Evolutionary conservation across 2,113 vertebrate species (phyloP).

Genomic region (Podiceps cristatus): DNA sequence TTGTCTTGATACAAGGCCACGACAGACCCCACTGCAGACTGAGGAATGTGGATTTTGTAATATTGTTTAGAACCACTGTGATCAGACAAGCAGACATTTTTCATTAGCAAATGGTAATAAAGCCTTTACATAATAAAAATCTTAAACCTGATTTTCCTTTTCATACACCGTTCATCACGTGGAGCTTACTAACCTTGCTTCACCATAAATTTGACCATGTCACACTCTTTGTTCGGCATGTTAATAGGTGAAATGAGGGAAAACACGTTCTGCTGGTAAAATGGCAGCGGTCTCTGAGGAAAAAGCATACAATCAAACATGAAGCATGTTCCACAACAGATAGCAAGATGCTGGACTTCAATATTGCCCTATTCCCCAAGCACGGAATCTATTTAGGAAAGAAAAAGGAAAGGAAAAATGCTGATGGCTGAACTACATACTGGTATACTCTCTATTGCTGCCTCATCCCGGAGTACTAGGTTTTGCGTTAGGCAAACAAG

Average conservation of each 20-base stretch:
- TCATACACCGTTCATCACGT: neutral
- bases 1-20: neutral
- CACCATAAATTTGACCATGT: slow-evolving; percentile 83
- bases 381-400: neutral
- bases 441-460: neutral
- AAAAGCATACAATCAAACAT: neutral
- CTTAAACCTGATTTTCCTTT: neutral
- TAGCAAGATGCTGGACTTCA: neutral
- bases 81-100: neutral
- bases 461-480: neutral
- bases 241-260: slow-evolving; percentile 84
- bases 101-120: neutral
- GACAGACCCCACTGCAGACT: neutral
- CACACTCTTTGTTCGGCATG: slow-evolving; percentile 79
- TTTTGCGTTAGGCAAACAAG: neutral
- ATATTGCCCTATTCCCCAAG: neutral
- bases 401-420: neutral
- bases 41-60: neutral
- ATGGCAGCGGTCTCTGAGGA: neutral
- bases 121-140: neutral
- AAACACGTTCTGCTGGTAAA: slow-evolving; percentile 87
- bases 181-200: slow-evolving; percentile 79
- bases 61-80: neutral
- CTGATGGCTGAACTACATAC: neutral
- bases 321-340: neutral